Base-by-base conservation (phyloP, 2,888 invertebrate species). In the Chironomus tentans region DNA sequence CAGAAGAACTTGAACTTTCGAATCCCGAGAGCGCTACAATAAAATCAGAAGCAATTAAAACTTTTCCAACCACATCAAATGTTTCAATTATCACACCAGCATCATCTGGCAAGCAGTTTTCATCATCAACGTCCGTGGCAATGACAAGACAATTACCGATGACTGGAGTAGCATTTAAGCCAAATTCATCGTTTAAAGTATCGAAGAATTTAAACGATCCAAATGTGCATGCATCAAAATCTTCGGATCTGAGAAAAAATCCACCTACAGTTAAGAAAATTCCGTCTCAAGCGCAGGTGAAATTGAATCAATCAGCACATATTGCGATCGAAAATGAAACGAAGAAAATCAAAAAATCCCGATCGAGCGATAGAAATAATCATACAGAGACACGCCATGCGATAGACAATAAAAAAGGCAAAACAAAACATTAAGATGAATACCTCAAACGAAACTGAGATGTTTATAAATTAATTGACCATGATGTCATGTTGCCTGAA, bases 351-450 rank as follows among this genome's bases (percentile, higher is more conserved):
- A 74, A 74, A 68, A 68, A 47, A 68, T 68, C 74, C 0, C 65
- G 28, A 4, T 74, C 74, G 47, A 47, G 65, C 48, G 74, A 74
- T 62, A 65, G 38, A 68, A 65, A 47, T 47, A 48, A 47, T 21
- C 18, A 47, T 70, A 10, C 21, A 21, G 6, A 38, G 6, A 7
- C 50, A 18, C 71, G 56, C 24, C 71, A 50, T 50, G 21, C 38
- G 48, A 68, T 68, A 15, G 74, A 74, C 22, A 74, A 47, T 74
- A 74, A 74, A 47, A 73, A 65, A 68, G 13, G 4, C 18, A 74
- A 74, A 74, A 65, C 74, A 68, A 74, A 74, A 15, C 68, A 48
- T 74, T 68, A 38, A 74, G 21, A 21, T n/a, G 24, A 6, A 65
- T 56, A 18, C 56, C 56, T 56, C 56, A 56, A 56, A 56, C 5